Conservation (phyloP, 2,797 vertebrate species). For the Acrossocheilus wenchowensis region DNA sequence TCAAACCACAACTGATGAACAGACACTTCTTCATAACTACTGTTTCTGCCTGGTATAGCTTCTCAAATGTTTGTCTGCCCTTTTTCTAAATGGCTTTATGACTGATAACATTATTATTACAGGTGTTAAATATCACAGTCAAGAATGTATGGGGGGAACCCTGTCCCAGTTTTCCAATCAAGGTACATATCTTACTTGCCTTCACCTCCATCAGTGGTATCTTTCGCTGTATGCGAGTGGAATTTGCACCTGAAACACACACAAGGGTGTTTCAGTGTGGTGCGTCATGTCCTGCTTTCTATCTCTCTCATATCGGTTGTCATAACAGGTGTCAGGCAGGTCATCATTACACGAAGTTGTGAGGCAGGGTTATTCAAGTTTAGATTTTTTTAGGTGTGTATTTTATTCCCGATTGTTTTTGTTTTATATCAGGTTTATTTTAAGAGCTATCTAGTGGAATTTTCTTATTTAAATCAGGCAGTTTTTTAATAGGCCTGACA, state of each 20-base stretch:
- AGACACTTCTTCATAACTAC: background rate
- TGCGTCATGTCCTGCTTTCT: background rate
- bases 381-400: background rate
- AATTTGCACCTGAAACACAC: background rate
- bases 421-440: background rate
- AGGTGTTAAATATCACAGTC: conserved; percentile 13
- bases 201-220: background rate
- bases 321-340: background rate
- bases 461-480: background rate
- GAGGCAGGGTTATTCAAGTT: too few species aligned
- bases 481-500: background rate
- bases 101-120: conserved; percentile 8
- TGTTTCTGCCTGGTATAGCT: background rate
- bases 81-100: conserved; percentile 12
- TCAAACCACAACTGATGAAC: conserved; percentile 8
- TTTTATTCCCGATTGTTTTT: background rate
- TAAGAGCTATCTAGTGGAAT: background rate
- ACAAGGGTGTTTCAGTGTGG: background rate
- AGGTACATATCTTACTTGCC: conserved; percentile 63
- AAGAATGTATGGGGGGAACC: conserved; percentile 72
- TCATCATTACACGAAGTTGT: background rate
- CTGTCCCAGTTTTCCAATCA: conserved; percentile 68
- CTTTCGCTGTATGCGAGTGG: background rate
- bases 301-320: background rate
- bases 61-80: background rate